A percentile compares a stretch with the other conserved stretches of the same genome.
Conservation (phyloP, 2,797 vertebrate species). For the Phrynocephalus forsythii region DNA sequence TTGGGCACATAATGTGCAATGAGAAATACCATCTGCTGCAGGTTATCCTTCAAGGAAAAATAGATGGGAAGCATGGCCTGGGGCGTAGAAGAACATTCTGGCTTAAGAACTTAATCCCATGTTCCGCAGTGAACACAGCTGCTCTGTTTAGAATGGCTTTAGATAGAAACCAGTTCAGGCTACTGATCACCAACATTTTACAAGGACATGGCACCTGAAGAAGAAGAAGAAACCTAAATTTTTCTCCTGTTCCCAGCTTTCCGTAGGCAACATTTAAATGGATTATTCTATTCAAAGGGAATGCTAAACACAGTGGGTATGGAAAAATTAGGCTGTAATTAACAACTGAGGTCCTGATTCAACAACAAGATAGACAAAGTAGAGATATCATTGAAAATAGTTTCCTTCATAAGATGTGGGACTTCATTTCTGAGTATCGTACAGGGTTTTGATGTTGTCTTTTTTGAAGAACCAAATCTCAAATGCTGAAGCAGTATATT, state of each 20-base stretch:
- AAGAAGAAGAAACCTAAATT: neutral
- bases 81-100: too few relatives aligned
- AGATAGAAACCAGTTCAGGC: too few relatives aligned
- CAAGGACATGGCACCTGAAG: too few relatives aligned
- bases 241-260: neutral
- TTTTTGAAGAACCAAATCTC: slow-evolving; percentile 13
- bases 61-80: too few relatives aligned
- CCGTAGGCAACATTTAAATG: neutral
- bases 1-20: too few relatives aligned
- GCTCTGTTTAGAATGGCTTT: too few relatives aligned
- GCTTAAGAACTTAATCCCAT: too few relatives aligned
- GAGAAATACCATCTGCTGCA: too few relatives aligned
- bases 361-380: neutral
- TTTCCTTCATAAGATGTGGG: neutral
- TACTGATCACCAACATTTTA: too few relatives aligned
- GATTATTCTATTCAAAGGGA: neutral
- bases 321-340: slow-evolving; percentile 7
- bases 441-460: slow-evolving; percentile 40
- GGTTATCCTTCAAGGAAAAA: too few relatives aligned
- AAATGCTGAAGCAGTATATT: neutral
- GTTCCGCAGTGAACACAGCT: too few relatives aligned
- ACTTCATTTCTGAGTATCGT: neutral
- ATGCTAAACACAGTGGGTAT: slow-evolving; percentile 21
- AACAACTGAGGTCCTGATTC: slow-evolving; percentile 2
- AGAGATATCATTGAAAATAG: neutral